Percentiles rank a stretch among this genome's conserved stretches.
Evolutionary conservation across 2,113 vertebrate species (phyloP).

Genomic region (Perca flavescens): DNA sequence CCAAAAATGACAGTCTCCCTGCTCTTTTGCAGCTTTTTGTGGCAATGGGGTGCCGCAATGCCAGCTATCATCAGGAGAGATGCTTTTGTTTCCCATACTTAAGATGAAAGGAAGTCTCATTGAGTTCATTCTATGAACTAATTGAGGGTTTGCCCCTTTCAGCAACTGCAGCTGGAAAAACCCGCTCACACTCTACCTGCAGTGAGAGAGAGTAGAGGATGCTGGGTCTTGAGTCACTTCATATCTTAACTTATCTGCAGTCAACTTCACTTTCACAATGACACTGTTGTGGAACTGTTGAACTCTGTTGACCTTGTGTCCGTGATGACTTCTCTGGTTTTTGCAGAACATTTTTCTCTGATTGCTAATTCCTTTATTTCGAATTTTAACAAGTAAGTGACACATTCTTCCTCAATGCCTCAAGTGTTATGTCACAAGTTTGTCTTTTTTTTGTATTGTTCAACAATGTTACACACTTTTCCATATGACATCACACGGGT

Average conservation of each 20-base stretch:
- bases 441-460: conserved; percentile 66
- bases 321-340: conserved; percentile 32
- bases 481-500: conserved; percentile 81
- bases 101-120: conserved; percentile 38
- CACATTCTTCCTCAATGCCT: conserved; percentile 74
- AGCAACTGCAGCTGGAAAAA: conserved; percentile 48
- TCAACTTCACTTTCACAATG: conserved; percentile 6
- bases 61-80: conserved; percentile 33
- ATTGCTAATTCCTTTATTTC: conserved; percentile 67
- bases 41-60: conserved; percentile 1
- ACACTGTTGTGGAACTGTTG: conserved; percentile 11
- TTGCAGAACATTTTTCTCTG: conserved; percentile 49
- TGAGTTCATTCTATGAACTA: conserved; percentile 50
- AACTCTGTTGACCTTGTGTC: conserved; percentile 50
- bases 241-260: background rate
- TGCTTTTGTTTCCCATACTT: conserved; percentile 62
- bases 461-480: conserved; percentile 81
- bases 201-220: conserved; percentile 14
- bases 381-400: conserved; percentile 73
- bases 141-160: conserved; percentile 55
- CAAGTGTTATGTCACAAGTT: conserved; percentile 75
- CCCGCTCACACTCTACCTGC: conserved; percentile 40
- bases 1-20: conserved; percentile 38
- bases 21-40: conserved; percentile 35
- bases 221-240: conserved; percentile 16